A percentile compares a stretch with the other conserved stretches of the same genome.
Evolutionary conservation across 1,140 invertebrate genomes (phyloP).

Genomic region (Sarcophaga peregrina): DNA sequence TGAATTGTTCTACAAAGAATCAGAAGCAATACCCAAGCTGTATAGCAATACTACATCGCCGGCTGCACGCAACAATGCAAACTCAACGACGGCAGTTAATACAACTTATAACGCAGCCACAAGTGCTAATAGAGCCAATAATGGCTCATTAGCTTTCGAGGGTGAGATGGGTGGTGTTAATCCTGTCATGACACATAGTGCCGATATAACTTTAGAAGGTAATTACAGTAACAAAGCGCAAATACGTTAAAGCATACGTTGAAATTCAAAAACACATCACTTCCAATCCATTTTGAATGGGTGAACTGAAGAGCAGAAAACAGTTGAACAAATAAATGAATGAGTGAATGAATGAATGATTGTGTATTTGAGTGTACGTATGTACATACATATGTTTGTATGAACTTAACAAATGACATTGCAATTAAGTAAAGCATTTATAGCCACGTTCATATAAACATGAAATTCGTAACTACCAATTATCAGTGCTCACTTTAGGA

Average conservation of each 20-base stretch:
- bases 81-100: constrained; percentile 30
- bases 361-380: too few species aligned
- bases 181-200: constrained; percentile 62
- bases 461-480: constrained; percentile 26
- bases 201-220: constrained; percentile 62
- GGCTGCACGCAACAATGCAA: constrained; percentile 31
- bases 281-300: background rate
- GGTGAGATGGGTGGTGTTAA: constrained; percentile 52
- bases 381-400: background rate
- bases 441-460: background rate
- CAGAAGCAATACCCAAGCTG: constrained; percentile 64
- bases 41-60: constrained; percentile 56
- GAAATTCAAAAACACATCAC: too few species aligned
- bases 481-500: constrained; percentile 5
- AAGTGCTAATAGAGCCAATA: constrained; percentile 43
- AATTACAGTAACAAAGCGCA: constrained; percentile 42
- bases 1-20: constrained; percentile 66
- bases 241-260: too few species aligned
- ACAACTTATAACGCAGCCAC: constrained; percentile 37
- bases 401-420: constrained; percentile 38
- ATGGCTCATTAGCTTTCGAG: constrained; percentile 53
- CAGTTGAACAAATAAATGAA: background rate
- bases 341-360: background rate
- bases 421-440: constrained; percentile 41
- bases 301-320: background rate